Conservation (phyloP, 2,888 invertebrate genomes). For the Adelphocoris suturalis region DNA sequence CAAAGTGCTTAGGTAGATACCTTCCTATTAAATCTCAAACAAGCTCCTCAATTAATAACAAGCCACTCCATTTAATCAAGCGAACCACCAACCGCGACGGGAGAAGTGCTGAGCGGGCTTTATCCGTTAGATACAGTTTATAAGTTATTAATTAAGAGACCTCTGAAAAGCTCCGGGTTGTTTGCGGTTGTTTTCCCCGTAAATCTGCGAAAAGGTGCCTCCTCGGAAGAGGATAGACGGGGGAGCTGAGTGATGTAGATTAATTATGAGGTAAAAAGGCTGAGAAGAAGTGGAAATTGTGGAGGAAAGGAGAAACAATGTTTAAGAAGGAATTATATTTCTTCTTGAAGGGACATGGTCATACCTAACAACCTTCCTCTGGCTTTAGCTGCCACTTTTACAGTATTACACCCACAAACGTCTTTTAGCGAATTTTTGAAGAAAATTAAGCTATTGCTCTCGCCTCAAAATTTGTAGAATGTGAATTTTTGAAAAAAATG, state of each 20-base stretch:
- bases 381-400: not conserved
- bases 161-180: slow-evolving; percentile 14
- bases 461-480: too few species aligned
- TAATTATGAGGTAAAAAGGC: slow-evolving; percentile 39
- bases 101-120: not conserved
- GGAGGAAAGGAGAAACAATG: slow-evolving; percentile 28
- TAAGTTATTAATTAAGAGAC: slow-evolving; percentile 44
- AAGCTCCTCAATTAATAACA: not conserved
- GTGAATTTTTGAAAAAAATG: too few species aligned
- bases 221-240: not conserved
- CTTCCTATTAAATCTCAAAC: not conserved
- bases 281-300: slow-evolving; percentile 33
- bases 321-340: not conserved
- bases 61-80: not conserved
- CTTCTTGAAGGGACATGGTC: not conserved
- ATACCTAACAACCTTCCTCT: not conserved
- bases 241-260: slow-evolving; percentile 44
- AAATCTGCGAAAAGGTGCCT: slow-evolving; percentile 18
- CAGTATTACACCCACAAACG: not conserved
- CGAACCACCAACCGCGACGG: not conserved
- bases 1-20: not conserved
- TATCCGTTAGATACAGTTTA: not conserved
- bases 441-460: too few species aligned
- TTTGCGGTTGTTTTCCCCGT: slow-evolving; percentile 17
- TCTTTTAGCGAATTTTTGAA: too few species aligned